Conservation (phyloP, 2,797 vertebrate genomes). For the Mus minutoides region DNA sequence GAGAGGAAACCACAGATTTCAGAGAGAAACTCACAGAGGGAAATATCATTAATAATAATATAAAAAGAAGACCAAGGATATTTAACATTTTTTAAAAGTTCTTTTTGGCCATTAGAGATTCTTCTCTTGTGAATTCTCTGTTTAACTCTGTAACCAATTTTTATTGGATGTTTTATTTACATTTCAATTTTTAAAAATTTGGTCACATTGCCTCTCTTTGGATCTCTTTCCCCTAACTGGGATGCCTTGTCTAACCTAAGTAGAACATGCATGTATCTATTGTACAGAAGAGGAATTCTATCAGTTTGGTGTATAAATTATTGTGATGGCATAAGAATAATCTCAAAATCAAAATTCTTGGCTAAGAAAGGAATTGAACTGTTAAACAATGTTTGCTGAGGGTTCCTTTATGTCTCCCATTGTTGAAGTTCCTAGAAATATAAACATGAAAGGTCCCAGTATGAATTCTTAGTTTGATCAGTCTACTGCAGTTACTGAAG, state of each 20-base stretch:
- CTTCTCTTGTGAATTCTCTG: neutral
- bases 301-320: neutral
- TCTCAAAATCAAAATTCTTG: neutral
- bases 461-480: neutral
- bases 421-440: neutral
- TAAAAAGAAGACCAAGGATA: neutral
- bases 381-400: neutral
- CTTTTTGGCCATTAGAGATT: neutral
- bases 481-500: neutral
- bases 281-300: neutral
- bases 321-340: conserved; percentile 14
- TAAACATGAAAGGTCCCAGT: neutral
- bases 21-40: neutral
- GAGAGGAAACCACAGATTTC: neutral
- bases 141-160: neutral
- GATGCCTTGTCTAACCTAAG: neutral
- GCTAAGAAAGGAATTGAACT: neutral
- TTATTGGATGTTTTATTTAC: too few species aligned
- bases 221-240: neutral
- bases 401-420: neutral
- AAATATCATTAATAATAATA: neutral
- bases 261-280: neutral
- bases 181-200: neutral
- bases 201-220: neutral
- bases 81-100: neutral